These are phyloP conservation scores for Coptodon bakossiorum DNA, from an alignment of 2,113 vertebrate genomes.

Conservation along the genomic window DNA sequence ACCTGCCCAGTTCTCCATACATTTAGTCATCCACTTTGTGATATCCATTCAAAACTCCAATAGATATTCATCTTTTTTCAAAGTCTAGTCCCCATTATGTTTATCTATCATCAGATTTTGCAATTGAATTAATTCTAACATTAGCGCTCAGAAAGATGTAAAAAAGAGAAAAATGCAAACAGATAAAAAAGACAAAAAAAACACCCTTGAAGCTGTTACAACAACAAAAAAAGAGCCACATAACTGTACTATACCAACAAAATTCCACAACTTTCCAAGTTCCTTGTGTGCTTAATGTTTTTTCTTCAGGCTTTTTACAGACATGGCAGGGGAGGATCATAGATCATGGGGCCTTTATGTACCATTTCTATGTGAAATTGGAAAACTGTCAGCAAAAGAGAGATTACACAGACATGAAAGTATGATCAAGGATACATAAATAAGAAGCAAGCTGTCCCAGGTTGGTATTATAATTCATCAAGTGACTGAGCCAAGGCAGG, in stretches of 20 bases:
- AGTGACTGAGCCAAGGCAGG: not conserved
- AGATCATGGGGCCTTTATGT: not conserved
- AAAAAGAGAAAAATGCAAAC: not conserved
- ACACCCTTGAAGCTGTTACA: not conserved
- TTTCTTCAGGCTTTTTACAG: not conserved
- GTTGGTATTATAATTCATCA: not conserved
- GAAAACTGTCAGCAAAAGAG: not conserved
- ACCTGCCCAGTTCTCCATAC: not conserved
- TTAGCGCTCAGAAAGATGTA: not conserved
- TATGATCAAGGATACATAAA: not conserved
- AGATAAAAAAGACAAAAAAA: not conserved
- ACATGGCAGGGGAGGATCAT: not conserved
- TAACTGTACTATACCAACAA: not conserved
- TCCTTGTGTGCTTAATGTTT: not conserved
- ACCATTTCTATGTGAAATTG: not conserved
- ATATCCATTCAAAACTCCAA: not conserved
- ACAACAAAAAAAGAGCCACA: not conserved
- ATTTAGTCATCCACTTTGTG: not conserved
- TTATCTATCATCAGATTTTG: not conserved
- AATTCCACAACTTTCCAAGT: conserved; percentile 1
- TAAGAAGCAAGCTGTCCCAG: not conserved
- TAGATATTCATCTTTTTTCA: not conserved
- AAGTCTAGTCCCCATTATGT: not conserved
- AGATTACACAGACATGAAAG: not conserved
- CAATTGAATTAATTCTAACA: not conserved